These are phyloP conservation scores for Drosophila lacertosa DNA, from an alignment of 1,140 invertebrate species.

Conservation along the genomic window DNA sequence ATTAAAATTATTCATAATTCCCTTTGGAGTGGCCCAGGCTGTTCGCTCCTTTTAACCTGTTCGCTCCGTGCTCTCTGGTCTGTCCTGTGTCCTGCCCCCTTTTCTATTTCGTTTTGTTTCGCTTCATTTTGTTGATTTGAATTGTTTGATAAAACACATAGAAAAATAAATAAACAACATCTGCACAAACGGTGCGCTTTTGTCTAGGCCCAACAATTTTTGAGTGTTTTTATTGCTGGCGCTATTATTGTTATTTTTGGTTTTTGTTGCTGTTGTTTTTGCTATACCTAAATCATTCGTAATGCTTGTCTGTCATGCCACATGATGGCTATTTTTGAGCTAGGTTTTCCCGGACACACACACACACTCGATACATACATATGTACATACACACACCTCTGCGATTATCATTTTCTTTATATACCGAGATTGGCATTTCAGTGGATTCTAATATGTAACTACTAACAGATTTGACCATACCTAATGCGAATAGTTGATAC, in stretches of 20 bases:
- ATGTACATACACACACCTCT: constrained; percentile 11
- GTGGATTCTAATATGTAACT: constrained; percentile 24
- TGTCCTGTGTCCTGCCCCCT: background rate
- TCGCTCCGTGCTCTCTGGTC: background rate
- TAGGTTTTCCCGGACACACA: constrained; percentile 42
- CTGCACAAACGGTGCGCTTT: constrained; percentile 50
- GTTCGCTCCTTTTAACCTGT: constrained; percentile 3
- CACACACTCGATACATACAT: background rate
- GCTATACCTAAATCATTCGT: constrained; percentile 73
- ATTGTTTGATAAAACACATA: constrained; percentile 52
- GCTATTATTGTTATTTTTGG: constrained; percentile 22
- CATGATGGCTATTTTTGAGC: constrained; percentile 58
- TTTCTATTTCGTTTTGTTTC: constrained; percentile 26
- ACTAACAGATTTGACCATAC: constrained; percentile 12
- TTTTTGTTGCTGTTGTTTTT: constrained; percentile 42
- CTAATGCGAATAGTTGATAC: constrained; percentile 42
- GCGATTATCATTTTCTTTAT: constrained; percentile 66
- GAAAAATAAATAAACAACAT: constrained; percentile 38
- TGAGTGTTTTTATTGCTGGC: constrained; percentile 47
- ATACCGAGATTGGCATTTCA: constrained; percentile 49
- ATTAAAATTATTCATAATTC: constrained; percentile 77
- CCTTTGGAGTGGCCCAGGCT: constrained; percentile 33
- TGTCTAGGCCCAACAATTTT: constrained; percentile 38
- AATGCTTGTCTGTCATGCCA: constrained; percentile 71
- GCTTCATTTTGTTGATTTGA: constrained; percentile 48